phyloP scores from a whole-genome alignment of 2,888 invertebrate genomes.

The Apodemia arnacis region DNA sequence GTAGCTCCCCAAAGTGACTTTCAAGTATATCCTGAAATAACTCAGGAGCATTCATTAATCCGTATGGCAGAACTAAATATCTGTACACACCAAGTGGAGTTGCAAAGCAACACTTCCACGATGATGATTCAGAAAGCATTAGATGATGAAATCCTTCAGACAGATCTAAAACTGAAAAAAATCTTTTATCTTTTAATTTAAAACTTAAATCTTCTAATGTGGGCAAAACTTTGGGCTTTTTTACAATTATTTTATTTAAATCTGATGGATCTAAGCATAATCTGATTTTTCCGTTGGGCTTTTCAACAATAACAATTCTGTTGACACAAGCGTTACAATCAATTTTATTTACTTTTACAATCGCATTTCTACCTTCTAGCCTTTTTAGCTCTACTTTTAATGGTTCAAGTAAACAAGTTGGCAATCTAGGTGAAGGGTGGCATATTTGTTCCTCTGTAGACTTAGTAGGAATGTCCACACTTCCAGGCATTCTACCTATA shows the following conservation, averaged over 20 bases:
- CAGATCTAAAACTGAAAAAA: constrained; percentile 48
- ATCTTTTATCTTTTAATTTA: constrained; percentile 29
- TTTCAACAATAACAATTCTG: constrained; percentile 56
- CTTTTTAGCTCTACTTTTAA: constrained; percentile 43
- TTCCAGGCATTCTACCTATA: no score
- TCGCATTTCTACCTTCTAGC: constrained; percentile 47
- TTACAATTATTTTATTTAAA: constrained; percentile 8
- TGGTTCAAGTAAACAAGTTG: constrained; percentile 31
- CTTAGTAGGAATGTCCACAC: no score
- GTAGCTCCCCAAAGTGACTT: constrained; percentile 19
- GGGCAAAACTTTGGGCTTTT: no score
- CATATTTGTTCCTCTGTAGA: no score
- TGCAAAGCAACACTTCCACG: constrained; percentile 53
- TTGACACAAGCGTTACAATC: constrained; percentile 65
- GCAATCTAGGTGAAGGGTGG: not conserved
- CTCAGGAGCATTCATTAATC: constrained; percentile 63
- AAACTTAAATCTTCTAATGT: not conserved
- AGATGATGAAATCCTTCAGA: constrained; percentile 53
- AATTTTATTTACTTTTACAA: constrained; percentile 61
- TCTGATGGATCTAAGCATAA: constrained; percentile 32
- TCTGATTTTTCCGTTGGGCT: constrained; percentile 42
- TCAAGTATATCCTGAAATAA: constrained; percentile 50
- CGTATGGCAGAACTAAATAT: constrained; percentile 61
- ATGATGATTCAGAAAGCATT: constrained; percentile 25
- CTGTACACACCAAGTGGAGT: constrained; percentile 62